Conservation (phyloP, 2,797 vertebrate genomes). For the Pagetopsis macropterus region DNA sequence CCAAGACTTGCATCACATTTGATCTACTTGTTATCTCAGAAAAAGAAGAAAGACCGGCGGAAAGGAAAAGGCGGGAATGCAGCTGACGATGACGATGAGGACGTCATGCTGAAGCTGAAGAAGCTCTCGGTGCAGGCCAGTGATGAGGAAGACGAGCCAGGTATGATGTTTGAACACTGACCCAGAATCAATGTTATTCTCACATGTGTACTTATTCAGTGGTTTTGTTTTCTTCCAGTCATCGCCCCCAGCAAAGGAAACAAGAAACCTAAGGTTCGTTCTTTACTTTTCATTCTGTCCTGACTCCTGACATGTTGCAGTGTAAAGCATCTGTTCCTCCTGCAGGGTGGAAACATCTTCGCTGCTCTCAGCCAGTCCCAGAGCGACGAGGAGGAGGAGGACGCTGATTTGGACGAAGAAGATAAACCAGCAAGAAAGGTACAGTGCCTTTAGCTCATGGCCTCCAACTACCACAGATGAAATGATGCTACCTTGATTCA, state of each 20-base stretch:
- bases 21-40: slow-evolving; percentile 73
- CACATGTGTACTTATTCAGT: rapidly evolving
- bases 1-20: neutral
- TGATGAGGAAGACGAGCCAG: slow-evolving; percentile 87
- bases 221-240: slow-evolving; percentile 62
- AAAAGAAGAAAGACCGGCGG: slow-evolving; percentile 87
- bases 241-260: slow-evolving; percentile 68
- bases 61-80: slow-evolving; percentile 83
- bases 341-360: slow-evolving; percentile 89
- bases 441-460: neutral
- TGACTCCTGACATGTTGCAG: neutral
- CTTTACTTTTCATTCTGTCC: neutral
- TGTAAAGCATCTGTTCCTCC: slow-evolving; percentile 35
- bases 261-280: slow-evolving; percentile 83
- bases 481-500: neutral
- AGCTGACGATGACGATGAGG: slow-evolving; percentile 81
- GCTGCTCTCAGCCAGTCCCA: slow-evolving; percentile 87
- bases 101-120: slow-evolving; percentile 86
- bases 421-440: slow-evolving; percentile 73
- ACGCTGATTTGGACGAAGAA: slow-evolving; percentile 63
- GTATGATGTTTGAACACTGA: slow-evolving; percentile 27
- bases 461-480: neutral
- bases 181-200: neutral
- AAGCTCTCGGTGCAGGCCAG: slow-evolving; percentile 88
- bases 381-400: slow-evolving; percentile 83